These are phyloP conservation scores for Solenopsis fugax DNA, from an alignment of 1,140 invertebrate genomes.

Conservation along the genomic window DNA sequence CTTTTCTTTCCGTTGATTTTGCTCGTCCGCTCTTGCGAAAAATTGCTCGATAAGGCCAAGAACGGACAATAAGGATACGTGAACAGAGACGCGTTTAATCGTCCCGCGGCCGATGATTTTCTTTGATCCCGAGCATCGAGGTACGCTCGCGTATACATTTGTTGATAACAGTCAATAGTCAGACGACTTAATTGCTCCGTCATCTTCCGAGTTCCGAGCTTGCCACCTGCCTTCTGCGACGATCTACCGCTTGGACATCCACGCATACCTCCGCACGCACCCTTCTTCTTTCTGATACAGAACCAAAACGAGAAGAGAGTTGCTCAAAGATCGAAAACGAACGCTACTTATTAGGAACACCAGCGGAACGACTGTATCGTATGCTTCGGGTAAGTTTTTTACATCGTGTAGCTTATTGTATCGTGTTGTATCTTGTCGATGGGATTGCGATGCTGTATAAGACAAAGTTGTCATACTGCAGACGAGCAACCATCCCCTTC, in stretches of 20 bases:
- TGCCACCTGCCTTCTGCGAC: slow-evolving; percentile 6
- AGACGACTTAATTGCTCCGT: neutral
- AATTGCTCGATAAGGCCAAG: slow-evolving; percentile 70
- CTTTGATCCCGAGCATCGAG: neutral
- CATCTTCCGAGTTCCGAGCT: neutral
- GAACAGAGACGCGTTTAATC: slow-evolving; percentile 24
- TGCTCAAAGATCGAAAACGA: slow-evolving; percentile 60
- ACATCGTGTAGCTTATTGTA: slow-evolving; percentile 30
- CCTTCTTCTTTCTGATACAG: slow-evolving; percentile 37
- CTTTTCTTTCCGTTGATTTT: slow-evolving; percentile 34
- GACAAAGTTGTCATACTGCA: too few species aligned
- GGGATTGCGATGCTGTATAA: neutral
- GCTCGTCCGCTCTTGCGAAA: slow-evolving; percentile 15
- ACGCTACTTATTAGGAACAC: slow-evolving; percentile 62
- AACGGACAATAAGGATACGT: slow-evolving; percentile 62
- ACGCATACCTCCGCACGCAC: slow-evolving; percentile 17
- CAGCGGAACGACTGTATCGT: slow-evolving; percentile 59
- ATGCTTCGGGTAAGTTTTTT: slow-evolving; percentile 60
- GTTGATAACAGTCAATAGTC: slow-evolving; percentile 31
- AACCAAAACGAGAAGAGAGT: slow-evolving; percentile 62
- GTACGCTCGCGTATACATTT: slow-evolving; percentile 23
- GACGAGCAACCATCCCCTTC: too few species aligned
- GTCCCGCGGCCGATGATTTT: neutral
- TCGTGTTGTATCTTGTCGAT: slow-evolving; percentile 45
- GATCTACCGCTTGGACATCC: neutral